Evolutionary conservation across 2,888 invertebrate genomes (phyloP).

Genomic region (Hololepta plana): DNA sequence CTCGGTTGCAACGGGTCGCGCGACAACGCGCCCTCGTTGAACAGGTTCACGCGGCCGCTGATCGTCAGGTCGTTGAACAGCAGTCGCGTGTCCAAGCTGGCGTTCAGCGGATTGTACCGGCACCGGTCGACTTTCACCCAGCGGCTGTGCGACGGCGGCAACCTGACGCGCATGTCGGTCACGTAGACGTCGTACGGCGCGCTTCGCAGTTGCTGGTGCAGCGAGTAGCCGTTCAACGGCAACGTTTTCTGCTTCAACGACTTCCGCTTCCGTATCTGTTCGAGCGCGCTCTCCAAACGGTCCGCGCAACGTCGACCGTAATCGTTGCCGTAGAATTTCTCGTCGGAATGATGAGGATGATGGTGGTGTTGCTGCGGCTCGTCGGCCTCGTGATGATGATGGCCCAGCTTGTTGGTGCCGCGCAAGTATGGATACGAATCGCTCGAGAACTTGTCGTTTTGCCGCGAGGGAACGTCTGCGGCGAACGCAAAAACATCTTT

Average conservation of each 20-base stretch:
- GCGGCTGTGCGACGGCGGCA: conserved; percentile 41
- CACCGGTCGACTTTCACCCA: conserved; percentile 61
- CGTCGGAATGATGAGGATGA: conserved; percentile 9
- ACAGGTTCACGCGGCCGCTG: conserved; percentile 53
- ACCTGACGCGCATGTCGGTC: conserved; percentile 46
- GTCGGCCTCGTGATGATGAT: too few species aligned
- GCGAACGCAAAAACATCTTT: too few species aligned
- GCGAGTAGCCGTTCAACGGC: conserved; percentile 42
- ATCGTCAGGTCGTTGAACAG: conserved; percentile 65
- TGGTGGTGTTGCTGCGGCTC: too few species aligned
- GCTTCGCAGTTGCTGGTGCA: conserved; percentile 41
- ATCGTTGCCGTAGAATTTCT: conserved; percentile 17
- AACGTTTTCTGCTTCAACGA: conserved; percentile 31
- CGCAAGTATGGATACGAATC: conserved; percentile 21
- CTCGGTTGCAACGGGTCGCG: conserved; percentile 22
- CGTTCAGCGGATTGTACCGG: conserved; percentile 53
- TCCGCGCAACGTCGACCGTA: conserved; percentile 35
- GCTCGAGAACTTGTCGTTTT: conserved; percentile 25
- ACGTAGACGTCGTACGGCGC: conserved; percentile 52
- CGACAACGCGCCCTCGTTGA: conserved; percentile 25
- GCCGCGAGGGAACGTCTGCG: conserved; percentile 19
- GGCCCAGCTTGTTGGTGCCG: conserved; percentile 7
- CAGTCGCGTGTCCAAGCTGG: conserved; percentile 56
- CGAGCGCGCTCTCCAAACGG: conserved; percentile 45
- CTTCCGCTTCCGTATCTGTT: conserved; percentile 41